Evolutionary conservation across 1,140 invertebrate species (phyloP), one percentile per base, ranked within the genome.

Genomic region (Megalonaias nervosa): DNA sequence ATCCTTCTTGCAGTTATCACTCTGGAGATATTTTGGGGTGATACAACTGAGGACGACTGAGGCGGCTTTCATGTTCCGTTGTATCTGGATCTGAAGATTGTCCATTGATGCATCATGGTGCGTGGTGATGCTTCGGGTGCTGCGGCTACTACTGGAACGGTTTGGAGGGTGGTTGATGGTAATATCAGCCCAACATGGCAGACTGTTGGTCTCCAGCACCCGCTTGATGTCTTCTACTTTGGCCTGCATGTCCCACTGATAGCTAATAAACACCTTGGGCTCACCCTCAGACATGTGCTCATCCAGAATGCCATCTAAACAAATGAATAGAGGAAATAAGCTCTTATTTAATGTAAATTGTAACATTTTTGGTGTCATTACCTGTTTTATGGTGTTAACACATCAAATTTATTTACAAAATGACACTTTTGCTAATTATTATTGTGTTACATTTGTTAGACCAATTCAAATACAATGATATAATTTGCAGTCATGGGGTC

Each of bases 181-280:
- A 64, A 91, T 89, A 76, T 92, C 91, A 62, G 91, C 91, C 91
- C 91, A 92, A 80, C 91, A 92, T 15, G 84, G 82, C 60, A 91
- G 87, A 11, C 91, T 91, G 64, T 87, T 87, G 14, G 88, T 70
- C 74, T 92, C 91, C 23, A 92, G 81, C 58, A 89, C 74, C 26
- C 86, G 81, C 74, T 88, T 83, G 13, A 92, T 87, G 60, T 91
- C 89, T 17, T 91, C 85, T 6, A 90, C 89, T 71, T 87, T 84
- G 16, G 84, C 84, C 66, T 92, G 92, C 77, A 90, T 91, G 73
- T 92, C 91, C 90, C 91, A 91, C 81, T 92, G 91, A 82, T 88
- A 91, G 79, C 91, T 92, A 65, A 92, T 90, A 79, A 92, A 92
- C n/a, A 92, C 89, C 61, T 85, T 79, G 11, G 86, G 86, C 14